Evolutionary conservation across 1,140 invertebrate genomes (phyloP).

Genomic region (Heliconius congener): DNA sequence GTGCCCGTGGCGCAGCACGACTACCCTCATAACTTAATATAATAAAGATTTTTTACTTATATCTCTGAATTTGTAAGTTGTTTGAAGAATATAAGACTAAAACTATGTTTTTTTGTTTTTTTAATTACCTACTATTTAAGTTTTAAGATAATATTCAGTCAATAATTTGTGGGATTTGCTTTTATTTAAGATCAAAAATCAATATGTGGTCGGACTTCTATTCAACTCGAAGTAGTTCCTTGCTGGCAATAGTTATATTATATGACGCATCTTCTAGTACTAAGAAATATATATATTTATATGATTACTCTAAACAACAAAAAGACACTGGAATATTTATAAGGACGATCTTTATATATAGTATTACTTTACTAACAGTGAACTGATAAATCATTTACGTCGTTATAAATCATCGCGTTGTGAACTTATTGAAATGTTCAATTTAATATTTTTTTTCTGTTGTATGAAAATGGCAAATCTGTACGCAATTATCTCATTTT

Average conservation of each 20-base stretch:
- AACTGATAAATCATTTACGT: slow-evolving; percentile 5
- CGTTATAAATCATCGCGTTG: background rate
- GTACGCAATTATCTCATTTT: background rate
- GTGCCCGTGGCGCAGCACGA: no score
- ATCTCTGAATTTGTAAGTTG: no score
- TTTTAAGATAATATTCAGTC: no score
- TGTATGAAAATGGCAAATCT: background rate
- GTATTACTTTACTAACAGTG: background rate
- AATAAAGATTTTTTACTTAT: no score
- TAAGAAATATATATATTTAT: background rate
- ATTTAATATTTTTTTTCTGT: background rate
- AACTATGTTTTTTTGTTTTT: no score
- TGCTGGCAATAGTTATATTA: no score
- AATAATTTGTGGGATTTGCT: no score
- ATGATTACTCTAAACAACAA: background rate
- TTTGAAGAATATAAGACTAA: no score
- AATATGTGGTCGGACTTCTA: no score
- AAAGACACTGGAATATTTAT: background rate
- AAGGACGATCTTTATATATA: background rate
- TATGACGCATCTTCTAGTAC: background rate
- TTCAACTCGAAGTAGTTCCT: no score
- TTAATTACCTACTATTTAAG: no score
- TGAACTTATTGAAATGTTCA: background rate
- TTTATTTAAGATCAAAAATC: no score
- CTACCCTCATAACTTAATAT: background rate